Evolutionary conservation across 2,888 invertebrate genomes (phyloP).

Genomic region (Meliscaeva auricollis): DNA sequence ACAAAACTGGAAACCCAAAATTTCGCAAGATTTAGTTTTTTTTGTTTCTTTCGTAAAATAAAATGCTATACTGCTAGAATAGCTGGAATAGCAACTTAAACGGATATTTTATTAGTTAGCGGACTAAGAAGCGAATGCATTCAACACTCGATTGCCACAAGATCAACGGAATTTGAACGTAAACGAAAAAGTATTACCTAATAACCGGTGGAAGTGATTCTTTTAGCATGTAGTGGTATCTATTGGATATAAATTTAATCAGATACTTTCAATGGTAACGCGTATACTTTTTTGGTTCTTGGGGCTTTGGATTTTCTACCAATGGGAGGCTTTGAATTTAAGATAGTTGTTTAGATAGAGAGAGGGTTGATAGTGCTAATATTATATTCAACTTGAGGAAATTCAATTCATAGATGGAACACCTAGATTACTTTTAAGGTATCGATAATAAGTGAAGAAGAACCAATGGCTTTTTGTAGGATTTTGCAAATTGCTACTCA

Average conservation of each 20-base stretch:
- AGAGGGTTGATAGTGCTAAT: not conserved
- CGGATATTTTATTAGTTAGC: constrained; percentile 44
- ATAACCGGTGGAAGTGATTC: constrained; percentile 51
- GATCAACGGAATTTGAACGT: constrained; percentile 38
- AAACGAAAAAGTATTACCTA: constrained; percentile 19
- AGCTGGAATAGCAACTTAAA: constrained; percentile 65
- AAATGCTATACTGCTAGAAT: constrained; percentile 62
- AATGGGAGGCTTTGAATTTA: not conserved
- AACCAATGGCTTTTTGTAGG: too few relatives aligned
- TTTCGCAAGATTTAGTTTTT: constrained; percentile 57
- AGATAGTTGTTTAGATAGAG: constrained; percentile 13
- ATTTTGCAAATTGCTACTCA: too few relatives aligned
- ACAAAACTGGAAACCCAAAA: constrained; percentile 69
- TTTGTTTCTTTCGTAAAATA: constrained; percentile 54
- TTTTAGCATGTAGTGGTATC: constrained; percentile 9
- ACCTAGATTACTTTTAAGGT: too few relatives aligned
- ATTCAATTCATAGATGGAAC: too few relatives aligned
- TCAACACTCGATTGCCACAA: constrained; percentile 45
- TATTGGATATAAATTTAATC: not conserved
- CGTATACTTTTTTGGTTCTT: not conserved
- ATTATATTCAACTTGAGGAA: too few relatives aligned
- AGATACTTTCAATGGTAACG: constrained; percentile 17
- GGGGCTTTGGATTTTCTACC: not conserved
- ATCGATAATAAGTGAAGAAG: too few relatives aligned
- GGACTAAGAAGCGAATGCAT: constrained; percentile 47